Base-by-base conservation (phyloP, 1,140 invertebrate genomes). In the Ruditapes philippinarum region DNA sequence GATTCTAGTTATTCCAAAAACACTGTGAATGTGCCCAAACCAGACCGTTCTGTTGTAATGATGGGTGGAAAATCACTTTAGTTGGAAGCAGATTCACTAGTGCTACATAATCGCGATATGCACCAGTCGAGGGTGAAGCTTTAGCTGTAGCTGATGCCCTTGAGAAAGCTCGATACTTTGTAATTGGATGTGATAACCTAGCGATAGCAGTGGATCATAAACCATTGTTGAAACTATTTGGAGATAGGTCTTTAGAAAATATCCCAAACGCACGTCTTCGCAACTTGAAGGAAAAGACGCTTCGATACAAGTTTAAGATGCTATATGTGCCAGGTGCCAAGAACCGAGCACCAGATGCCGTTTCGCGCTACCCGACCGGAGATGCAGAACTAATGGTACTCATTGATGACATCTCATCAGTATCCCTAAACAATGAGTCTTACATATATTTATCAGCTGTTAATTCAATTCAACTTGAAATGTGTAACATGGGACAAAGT, bases 11-110 rank as follows among this genome's bases (percentile, higher is more conserved):
- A 4, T 89, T 92, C 9, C 92, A 93, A 28, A 93, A 92, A 45
- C 89, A 92, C 33, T 91, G 93, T 87, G 91, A 45, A 0, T 92
- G 92, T 60, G 11, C 81, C 0, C 22, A 36, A 0, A 57, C 42
- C 19, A n/a, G 81, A 51, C 89, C 87, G 33, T 88, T 86, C 14
- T 92, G 92, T 33, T 92, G 91, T 70, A 38, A n/a, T 17, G 38
- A 49, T 11, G 90, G 91, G 0, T 91, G 89, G 89, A 90, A 88
- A 31, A 70, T 93, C 12, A 89, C 85, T 11, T 79, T 93, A 2
- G 91, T 94, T 9, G 92, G 93, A 0, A 93, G 91, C 57, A 51
- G 91, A 14, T 93, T 93, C 89, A 94, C 89, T 5, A 83, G 89
- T 40, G 3, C 73, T 19, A 80, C 92, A 17, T 92, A 93, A 85